phyloP scores from a whole-genome alignment of 2,888 invertebrate genomes.

The Lasioglossum oenotherae region DNA sequence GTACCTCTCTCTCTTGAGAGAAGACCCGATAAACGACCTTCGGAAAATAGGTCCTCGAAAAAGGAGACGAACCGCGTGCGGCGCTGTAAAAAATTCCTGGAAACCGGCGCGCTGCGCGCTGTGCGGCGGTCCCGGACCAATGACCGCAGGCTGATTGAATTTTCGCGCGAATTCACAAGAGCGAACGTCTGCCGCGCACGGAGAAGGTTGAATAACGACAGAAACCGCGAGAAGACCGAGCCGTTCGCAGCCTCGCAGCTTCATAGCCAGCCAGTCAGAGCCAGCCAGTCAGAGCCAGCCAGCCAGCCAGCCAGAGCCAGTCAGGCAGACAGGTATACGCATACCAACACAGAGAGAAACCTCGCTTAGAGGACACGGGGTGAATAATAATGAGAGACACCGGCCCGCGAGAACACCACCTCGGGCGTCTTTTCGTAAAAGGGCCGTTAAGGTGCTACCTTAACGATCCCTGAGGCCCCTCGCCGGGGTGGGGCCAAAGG shows the following conservation, averaged over 20 bases:
- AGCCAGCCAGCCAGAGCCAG: not conserved
- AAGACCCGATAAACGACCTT: not conserved
- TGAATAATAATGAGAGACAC: constrained; percentile 67
- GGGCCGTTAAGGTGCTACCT: constrained; percentile 75
- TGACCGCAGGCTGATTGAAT: constrained; percentile 43
- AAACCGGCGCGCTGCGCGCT: not conserved
- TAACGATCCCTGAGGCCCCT: constrained; percentile 70
- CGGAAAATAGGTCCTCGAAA: not conserved
- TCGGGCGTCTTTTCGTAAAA: constrained; percentile 73
- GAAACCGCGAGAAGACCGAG: constrained; percentile 29
- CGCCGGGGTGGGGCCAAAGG: constrained; percentile 75
- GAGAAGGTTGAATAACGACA: constrained; percentile 30
- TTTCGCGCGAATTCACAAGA: constrained; percentile 51
- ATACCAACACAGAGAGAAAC: constrained; percentile 33
- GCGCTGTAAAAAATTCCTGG: constrained; percentile 5
- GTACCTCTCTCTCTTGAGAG: not conserved
- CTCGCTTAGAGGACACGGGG: constrained; percentile 54
- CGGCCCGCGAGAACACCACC: constrained; percentile 63
- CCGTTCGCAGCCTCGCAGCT: not conserved
- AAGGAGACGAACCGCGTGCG: not conserved
- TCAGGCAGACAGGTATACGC: constrained; percentile 16
- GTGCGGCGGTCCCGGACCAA: not conserved
- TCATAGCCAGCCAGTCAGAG: not conserved
- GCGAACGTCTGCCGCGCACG: constrained; percentile 25
- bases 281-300: not conserved